phyloP scores from a whole-genome alignment of 2,888 invertebrate species.

The Lasioglossum figueresi region DNA sequence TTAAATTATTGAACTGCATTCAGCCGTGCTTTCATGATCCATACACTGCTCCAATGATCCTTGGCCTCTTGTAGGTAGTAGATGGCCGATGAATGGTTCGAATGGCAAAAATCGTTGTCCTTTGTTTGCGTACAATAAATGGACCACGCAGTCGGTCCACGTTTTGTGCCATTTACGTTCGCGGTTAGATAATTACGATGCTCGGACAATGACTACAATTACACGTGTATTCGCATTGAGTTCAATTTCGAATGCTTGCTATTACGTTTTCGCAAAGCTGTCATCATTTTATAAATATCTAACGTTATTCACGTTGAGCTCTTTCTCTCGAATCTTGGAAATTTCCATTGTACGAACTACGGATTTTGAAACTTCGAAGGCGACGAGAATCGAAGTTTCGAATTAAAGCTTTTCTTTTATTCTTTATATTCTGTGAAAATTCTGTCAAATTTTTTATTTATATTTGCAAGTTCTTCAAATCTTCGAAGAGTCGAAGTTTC shows the following conservation, averaged over 20 bases:
- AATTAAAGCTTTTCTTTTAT: too few species aligned
- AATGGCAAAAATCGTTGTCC: background rate
- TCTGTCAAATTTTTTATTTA: too few species aligned
- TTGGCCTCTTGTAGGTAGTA: slow-evolving; percentile 10
- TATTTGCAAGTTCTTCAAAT: too few species aligned
- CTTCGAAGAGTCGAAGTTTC: too few species aligned
- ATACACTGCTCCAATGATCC: background rate
- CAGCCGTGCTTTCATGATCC: background rate
- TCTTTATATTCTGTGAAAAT: too few species aligned
- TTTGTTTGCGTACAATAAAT: background rate
- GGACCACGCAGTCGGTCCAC: background rate
- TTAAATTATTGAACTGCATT: slow-evolving; percentile 29
- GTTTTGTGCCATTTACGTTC: background rate
- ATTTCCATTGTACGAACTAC: too few species aligned
- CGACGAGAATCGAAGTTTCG: too few species aligned
- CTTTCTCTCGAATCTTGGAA: too few species aligned
- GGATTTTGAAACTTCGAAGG: too few species aligned
- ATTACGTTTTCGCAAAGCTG: too few species aligned
- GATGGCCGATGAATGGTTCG: background rate
- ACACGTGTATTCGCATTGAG: background rate
- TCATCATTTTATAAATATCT: background rate
- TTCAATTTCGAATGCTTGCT: background rate
- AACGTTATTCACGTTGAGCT: too few species aligned
- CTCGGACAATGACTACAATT: background rate
- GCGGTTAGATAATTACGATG: background rate